Evolutionary conservation across 2,113 vertebrate genomes (phyloP), one percentile per base, ranked within the genome.

Genomic region (Hassar affinis): DNA sequence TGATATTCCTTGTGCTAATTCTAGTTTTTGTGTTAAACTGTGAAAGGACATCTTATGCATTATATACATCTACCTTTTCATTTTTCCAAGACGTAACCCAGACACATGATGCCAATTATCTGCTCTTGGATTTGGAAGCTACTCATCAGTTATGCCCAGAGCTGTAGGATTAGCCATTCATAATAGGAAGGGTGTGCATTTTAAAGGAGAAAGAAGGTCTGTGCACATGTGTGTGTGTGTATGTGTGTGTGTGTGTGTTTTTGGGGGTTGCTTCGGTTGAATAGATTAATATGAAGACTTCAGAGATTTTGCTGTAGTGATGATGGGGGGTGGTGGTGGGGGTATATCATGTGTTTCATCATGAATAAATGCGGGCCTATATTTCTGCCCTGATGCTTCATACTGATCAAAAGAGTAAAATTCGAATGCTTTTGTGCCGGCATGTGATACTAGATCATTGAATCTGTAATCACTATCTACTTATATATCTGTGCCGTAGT

Each of bases 31-130:
- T 4, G 11, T 57, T 33, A 30, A 69, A 51, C n/a, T 25, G 33
- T 33, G 20, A 27, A 69, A 62, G 22, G 57, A 56, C 91, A 86
- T 82, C 72, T 56, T 35, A 77, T 56, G 74, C 81, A 74, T 82
- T 82, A 78, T 38, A 72, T 45, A 93, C 94, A n/a, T n/a, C n/a
- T n/a, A n/a, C n/a, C n/a, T n/a, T n/a, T n/a, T 95, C 91, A 93
- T 96, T 94, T 95, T 95, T 91, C 94, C 92, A 93, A 91, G 92
- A 94, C 93, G 92, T 93, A 96, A 96, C 89, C 80, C 94, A 96
- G 94, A 97, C 96, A 96, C 96, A 97, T 96, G 96, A 95, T 97
- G 95, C 96, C 96, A 97, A 98, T 98, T 98, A 98, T 95, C 95
- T 93, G 94, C 93, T 95, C 93, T 96, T 96, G 96, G 96, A 96